phyloP scores from a whole-genome alignment of 2,113 vertebrate species.

The Ancistrus triradiatus region DNA sequence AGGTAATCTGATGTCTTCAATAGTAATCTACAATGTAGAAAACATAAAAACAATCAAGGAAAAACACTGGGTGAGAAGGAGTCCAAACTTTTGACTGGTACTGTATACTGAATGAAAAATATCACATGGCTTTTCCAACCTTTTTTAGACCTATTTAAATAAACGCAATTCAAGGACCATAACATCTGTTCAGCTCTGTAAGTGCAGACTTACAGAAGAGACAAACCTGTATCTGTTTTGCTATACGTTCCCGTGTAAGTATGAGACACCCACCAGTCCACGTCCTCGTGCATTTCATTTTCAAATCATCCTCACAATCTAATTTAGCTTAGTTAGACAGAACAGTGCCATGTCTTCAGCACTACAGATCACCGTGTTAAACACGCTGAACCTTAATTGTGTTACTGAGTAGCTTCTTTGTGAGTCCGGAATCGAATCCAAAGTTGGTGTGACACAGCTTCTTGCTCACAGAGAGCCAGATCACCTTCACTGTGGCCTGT shows the following conservation, averaged over 20 bases:
- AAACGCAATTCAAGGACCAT: too few species aligned
- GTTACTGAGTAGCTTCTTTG: constrained; percentile 66
- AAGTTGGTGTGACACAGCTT: constrained; percentile 55
- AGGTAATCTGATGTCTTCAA: too few species aligned
- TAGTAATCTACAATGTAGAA: too few species aligned
- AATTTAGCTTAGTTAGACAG: constrained; percentile 65
- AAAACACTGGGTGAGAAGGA: too few species aligned
- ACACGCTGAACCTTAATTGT: constrained; percentile 56
- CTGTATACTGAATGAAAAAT: too few species aligned
- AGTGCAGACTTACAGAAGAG: too few species aligned
- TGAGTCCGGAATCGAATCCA: constrained; percentile 57
- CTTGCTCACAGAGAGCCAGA: constrained; percentile 58
- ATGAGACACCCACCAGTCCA: constrained; percentile 38
- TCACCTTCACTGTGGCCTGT: constrained; percentile 53
- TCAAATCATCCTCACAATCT: constrained; percentile 60
- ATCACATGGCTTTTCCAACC: too few species aligned
- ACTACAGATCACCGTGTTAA: constrained; percentile 54
- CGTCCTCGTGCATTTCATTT: constrained; percentile 68
- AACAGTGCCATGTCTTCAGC: constrained; percentile 61
- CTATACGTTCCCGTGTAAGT: constrained; percentile 17
- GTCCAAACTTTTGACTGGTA: too few species aligned
- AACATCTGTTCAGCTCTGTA: too few species aligned
- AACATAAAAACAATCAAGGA: too few species aligned
- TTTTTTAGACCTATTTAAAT: too few species aligned
- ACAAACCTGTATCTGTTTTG: not conserved